phyloP scores from a whole-genome alignment of 2,797 vertebrate species.

The Thalassophryne amazonica region DNA sequence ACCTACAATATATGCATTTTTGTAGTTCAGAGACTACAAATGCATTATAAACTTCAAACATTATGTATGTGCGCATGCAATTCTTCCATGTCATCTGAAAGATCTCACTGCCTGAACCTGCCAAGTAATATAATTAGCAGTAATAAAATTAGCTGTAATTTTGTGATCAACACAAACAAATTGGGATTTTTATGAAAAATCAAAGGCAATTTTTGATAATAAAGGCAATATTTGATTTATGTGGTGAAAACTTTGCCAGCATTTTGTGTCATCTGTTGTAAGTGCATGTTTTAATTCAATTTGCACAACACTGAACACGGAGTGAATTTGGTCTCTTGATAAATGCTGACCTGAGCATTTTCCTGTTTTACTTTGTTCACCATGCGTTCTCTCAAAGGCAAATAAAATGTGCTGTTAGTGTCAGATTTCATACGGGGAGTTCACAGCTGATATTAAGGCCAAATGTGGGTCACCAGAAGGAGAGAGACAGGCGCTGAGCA shows the following conservation, averaged over 20 bases:
- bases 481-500: conserved; percentile 41
- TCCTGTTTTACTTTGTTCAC: conserved; percentile 27
- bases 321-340: conserved; percentile 13
- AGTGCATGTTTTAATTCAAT: conserved; percentile 9
- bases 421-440: conserved; percentile 31
- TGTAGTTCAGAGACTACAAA: too few species aligned
- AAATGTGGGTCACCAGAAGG: conserved; percentile 57
- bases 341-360: conserved; percentile 44
- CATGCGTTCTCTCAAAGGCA: conserved; percentile 35
- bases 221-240: too few species aligned
- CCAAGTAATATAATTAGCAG: too few species aligned
- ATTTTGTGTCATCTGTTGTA: neutral
- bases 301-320: conserved; percentile 11
- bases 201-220: too few species aligned
- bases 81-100: too few species aligned
- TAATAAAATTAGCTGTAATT: too few species aligned
- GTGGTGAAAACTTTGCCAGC: neutral
- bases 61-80: too few species aligned
- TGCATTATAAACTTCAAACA: too few species aligned
- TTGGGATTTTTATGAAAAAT: too few species aligned
- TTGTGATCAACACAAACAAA: too few species aligned
- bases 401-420: conserved; percentile 40
- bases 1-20: too few species aligned
- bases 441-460: conserved; percentile 40
- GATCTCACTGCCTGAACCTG: too few species aligned